Conservation (phyloP, 2,113 vertebrate species). For the Oreotrochilus melanogaster region DNA sequence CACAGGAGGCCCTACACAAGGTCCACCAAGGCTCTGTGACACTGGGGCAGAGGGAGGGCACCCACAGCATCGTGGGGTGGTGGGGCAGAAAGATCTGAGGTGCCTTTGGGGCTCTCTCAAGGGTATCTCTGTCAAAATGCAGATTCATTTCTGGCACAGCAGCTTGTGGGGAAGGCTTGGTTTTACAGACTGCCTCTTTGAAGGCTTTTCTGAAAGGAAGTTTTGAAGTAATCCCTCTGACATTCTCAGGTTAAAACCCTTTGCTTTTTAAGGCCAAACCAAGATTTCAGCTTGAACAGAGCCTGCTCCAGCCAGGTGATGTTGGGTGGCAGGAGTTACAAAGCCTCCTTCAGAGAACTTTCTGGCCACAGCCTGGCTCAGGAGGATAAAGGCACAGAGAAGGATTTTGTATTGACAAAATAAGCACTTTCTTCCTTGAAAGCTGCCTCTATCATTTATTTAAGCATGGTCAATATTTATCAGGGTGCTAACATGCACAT, state of each 20-base stretch:
- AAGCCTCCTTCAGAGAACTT: slow-evolving; percentile 26
- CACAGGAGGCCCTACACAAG: accelerated
- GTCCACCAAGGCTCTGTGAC: not conserved
- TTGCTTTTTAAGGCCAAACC: not conserved
- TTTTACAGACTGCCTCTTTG: not conserved
- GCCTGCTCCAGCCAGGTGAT: not conserved
- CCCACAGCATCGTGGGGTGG: accelerated
- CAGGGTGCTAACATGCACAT: slow-evolving; percentile 44
- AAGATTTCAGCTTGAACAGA: slow-evolving; percentile 1
- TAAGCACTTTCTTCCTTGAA: slow-evolving; percentile 62
- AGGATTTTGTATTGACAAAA: slow-evolving; percentile 54
- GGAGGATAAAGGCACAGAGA: slow-evolving; percentile 9
- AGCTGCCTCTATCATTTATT: slow-evolving; percentile 63
- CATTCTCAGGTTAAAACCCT: not conserved
- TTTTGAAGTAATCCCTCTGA: not conserved
- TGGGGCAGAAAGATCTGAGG: not conserved
- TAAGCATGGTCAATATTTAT: slow-evolving; percentile 70
- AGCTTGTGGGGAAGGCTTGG: not conserved
- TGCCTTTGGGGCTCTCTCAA: not conserved
- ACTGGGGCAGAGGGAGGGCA: not conserved
- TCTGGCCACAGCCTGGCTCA: not conserved
- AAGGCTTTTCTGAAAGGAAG: not conserved
- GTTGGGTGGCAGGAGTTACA: not conserved
- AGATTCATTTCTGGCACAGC: not conserved
- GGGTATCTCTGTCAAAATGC: not conserved